Conservation (phyloP, 1,140 invertebrate genomes). For the Musca domestica region DNA sequence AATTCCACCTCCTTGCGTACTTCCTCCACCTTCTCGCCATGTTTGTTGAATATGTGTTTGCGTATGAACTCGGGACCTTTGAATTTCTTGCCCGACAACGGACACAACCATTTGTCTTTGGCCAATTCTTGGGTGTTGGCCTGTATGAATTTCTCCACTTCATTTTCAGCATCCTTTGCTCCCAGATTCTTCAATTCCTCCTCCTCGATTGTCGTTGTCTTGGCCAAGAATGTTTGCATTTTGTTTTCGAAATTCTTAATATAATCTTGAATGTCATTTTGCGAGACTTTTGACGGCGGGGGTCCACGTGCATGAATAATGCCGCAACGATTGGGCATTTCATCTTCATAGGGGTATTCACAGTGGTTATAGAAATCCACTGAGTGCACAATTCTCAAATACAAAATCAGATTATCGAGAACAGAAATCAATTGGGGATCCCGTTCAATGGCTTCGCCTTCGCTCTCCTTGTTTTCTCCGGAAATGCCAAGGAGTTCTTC, state of each 20-base stretch:
- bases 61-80: conserved; percentile 98
- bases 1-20: conserved; percentile 95
- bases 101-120: conserved; percentile 98
- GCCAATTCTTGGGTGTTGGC: conserved; percentile 93
- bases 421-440: conserved; percentile 77
- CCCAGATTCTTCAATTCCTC: conserved; percentile 86
- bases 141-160: conserved; percentile 92
- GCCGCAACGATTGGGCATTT: conserved; percentile 98
- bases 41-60: conserved; percentile 98
- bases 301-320: conserved; percentile 95
- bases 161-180: conserved; percentile 80
- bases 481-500: conserved; percentile 87
- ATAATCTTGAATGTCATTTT: conserved; percentile 73
- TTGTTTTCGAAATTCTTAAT: conserved; percentile 80
- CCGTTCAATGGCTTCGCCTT: conserved; percentile 67
- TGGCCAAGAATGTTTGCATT: conserved; percentile 82
- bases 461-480: conserved; percentile 58
- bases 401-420: conserved; percentile 77
- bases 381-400: conserved; percentile 95
- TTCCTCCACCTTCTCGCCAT: conserved; percentile 94
- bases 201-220: conserved; percentile 65
- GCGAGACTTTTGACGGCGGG: conserved; percentile 74
- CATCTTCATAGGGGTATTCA: conserved; percentile 99
- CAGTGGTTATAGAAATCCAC: conserved; percentile 99
- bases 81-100: conserved; percentile 98